Evolutionary conservation across 2,888 invertebrate species (phyloP), one percentile per base, ranked within the genome.

Genomic region (Lampropteryx suffumata): DNA sequence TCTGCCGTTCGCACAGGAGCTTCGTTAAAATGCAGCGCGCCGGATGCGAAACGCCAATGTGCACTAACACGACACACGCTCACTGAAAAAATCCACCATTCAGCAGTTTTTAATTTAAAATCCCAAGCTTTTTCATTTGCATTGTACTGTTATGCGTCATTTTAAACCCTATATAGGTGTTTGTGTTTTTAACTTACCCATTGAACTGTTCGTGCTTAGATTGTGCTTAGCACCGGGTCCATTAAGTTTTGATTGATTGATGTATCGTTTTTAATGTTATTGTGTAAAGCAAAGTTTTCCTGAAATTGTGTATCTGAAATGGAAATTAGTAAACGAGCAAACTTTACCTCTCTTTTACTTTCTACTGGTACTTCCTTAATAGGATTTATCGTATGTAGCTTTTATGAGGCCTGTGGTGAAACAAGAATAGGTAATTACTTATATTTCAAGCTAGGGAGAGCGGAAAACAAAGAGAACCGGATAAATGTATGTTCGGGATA

Each of bases 1-100:
- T 59, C 57, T 50, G 59, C 52, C 52, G 57, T 47, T 52, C 32
- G 54, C 52, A 50, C 55, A 55, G 64, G 61, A 56, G 71, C 67
- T 73, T 81, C 82, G 82, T 82, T 82, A 83, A 80, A 82, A 82
- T 82, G 80, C 82, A 80, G 65, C 73, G 67, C 76, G 68, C 70
- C 78, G 80, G 80, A 81, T 82, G 74, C 77, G 66, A 74, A 73
- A 74, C 69, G 76, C 75, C 76, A 71, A 78, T 79, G 79, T 71
- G 73, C 69, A 64, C 73, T 71, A 69, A 72, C 74, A 71, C 71
- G 72, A 72, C 74, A 75, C 72, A 73, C 66, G 67, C 64, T 61
- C 55, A 47, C 65, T 67, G 64, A 62, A 71, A 69, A 72, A 73
- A 73, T 74, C 71, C 63, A 62, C 68, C 64, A 71, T 76, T 69